Conservation (phyloP, 2,113 vertebrate species). For the Oncorhynchus keta region DNA sequence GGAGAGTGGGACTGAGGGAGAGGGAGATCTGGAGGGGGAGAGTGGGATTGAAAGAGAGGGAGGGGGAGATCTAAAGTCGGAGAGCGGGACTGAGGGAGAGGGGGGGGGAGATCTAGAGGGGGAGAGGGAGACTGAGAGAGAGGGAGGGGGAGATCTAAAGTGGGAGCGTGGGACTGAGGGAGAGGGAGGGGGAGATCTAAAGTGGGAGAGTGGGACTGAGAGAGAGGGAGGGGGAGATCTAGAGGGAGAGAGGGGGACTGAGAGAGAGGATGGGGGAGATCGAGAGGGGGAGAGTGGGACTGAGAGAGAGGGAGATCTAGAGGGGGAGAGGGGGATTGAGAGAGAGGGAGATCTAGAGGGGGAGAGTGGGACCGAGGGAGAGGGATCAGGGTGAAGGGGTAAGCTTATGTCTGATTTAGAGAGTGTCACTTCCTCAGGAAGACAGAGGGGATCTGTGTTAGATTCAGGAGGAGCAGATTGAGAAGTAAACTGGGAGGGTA, state of each 20-base stretch:
- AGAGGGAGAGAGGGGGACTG: too few relatives aligned
- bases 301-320: not conserved
- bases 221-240: too few relatives aligned
- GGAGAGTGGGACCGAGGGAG: not conserved
- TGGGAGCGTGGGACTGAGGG: not conserved
- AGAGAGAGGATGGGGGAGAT: too few relatives aligned
- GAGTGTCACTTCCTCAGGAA: not conserved
- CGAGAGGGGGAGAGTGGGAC: not conserved
- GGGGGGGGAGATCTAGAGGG: not conserved
- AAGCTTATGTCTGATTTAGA: not conserved
- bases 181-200: too few relatives aligned
- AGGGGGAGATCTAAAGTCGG: not conserved
- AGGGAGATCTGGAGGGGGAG: constrained; percentile 8
- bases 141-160: not conserved
- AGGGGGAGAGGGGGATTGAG: not conserved
- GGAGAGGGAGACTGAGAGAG: not conserved
- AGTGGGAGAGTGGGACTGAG: too few relatives aligned
- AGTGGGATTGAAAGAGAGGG: not conserved
- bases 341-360: not conserved
- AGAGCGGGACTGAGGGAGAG: not conserved
- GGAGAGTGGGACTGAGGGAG: not conserved
- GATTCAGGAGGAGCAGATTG: not conserved
- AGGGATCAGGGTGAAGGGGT: constrained; percentile 1
- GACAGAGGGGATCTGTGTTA: constrained; percentile 8
- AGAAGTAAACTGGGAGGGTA: constrained; percentile 4